Percentiles rank a stretch among this genome's conserved stretches.
phyloP scores from a whole-genome alignment of 2,113 vertebrate genomes.

The Sturnira hondurensis region DNA sequence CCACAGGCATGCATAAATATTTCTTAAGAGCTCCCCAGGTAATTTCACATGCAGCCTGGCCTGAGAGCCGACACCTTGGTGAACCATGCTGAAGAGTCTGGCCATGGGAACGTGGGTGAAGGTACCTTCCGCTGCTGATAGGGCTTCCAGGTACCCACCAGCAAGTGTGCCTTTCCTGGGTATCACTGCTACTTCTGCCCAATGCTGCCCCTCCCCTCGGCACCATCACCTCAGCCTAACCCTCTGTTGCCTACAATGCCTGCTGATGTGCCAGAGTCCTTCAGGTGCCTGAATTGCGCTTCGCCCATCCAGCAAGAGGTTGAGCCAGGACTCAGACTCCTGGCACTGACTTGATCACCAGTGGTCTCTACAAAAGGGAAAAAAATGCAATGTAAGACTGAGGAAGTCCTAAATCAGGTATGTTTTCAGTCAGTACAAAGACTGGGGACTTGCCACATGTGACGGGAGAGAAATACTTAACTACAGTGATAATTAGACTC shows the following conservation, averaged over 20 bases:
- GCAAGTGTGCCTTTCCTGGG: not conserved
- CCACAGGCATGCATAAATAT: not conserved
- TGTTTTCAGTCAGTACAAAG: not conserved
- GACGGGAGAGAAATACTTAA: not conserved
- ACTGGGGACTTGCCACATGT: not conserved
- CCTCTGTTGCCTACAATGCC: not conserved
- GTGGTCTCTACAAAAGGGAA: not conserved
- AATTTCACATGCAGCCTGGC: not conserved
- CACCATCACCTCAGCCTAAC: not conserved
- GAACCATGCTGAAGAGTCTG: not conserved
- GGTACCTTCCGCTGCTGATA: not conserved
- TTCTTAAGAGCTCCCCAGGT: not conserved
- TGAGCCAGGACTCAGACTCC: not conserved
- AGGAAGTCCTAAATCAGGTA: not conserved
- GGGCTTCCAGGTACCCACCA: not conserved
- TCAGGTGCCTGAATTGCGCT: accelerated
- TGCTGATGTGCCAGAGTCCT: not conserved
- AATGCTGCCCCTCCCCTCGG: not conserved
- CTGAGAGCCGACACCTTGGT: not conserved
- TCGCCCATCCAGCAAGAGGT: not conserved
- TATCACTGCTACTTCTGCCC: not conserved
- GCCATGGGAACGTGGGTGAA: not conserved
- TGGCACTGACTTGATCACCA: not conserved
- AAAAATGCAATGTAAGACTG: not conserved
- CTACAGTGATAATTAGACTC: not conserved